Evolutionary conservation across 2,797 vertebrate species (phyloP).

Genomic region (Basileuterus tristriatus): DNA sequence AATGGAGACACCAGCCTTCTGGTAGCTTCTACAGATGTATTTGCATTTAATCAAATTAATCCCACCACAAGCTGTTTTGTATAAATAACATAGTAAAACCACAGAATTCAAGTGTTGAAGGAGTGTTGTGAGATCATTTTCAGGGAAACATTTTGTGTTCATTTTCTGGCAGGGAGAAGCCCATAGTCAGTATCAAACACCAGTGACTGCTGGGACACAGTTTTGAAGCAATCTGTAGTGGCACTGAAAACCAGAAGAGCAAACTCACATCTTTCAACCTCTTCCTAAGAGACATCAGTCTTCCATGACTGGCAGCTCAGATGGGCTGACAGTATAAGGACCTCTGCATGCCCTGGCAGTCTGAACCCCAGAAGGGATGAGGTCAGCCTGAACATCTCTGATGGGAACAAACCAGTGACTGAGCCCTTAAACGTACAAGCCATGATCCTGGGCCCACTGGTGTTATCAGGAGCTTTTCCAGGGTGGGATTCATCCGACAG

Average conservation of each 20-base stretch:
- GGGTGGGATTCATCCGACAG: fast-evolving
- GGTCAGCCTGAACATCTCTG: background rate
- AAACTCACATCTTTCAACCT: background rate
- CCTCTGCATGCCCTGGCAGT: background rate
- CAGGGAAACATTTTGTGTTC: background rate
- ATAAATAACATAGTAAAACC: background rate
- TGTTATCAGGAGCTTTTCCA: background rate
- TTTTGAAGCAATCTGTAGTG: background rate
- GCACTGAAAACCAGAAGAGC: background rate
- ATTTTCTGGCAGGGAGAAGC: background rate
- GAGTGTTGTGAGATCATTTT: background rate
- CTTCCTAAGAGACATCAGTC: background rate
- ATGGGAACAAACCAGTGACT: background rate
- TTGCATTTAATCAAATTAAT: background rate
- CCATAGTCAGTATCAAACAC: background rate
- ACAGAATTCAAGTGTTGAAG: background rate
- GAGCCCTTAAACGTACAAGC: background rate
- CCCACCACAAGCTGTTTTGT: background rate
- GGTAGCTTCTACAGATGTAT: background rate
- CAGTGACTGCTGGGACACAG: background rate
- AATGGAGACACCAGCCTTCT: background rate
- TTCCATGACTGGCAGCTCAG: background rate
- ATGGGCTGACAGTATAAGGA: background rate
- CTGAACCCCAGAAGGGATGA: background rate
- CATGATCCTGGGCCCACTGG: fast-evolving